These are phyloP conservation scores for Idaea biselata DNA, from an alignment of 2,888 invertebrate species.

Conservation along the genomic window DNA sequence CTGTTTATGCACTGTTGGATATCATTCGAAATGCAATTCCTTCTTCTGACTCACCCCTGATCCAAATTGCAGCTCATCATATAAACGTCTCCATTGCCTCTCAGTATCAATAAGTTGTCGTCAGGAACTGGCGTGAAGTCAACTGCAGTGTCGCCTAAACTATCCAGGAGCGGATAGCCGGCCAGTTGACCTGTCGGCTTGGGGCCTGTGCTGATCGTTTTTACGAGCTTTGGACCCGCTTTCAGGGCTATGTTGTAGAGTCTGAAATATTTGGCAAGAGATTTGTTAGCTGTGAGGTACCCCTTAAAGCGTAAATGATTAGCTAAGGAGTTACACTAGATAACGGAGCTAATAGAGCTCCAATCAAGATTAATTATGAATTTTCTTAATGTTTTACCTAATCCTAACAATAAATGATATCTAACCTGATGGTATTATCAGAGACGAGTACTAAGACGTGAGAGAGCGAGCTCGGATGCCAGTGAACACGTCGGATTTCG, in stretches of 20 bases:
- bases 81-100: slow-evolving; percentile 92
- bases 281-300: no score
- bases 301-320: no score
- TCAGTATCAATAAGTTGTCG: slow-evolving; percentile 84
- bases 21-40: background rate
- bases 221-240: slow-evolving; percentile 61
- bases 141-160: slow-evolving; percentile 91
- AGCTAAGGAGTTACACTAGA: no score
- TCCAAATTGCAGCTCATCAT: slow-evolving; percentile 67
- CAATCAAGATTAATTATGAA: no score
- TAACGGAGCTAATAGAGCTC: no score
- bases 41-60: background rate
- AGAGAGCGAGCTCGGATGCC: slow-evolving; percentile 93
- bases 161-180: slow-evolving; percentile 70
- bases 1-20: no score
- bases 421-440: slow-evolving; percentile 91
- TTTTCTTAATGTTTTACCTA: no score
- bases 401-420: slow-evolving; percentile 4
- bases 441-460: slow-evolving; percentile 91
- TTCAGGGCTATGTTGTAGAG: slow-evolving; percentile 72
- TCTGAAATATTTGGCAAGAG: slow-evolving; percentile 43
- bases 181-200: slow-evolving; percentile 67
- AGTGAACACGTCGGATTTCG: slow-evolving; percentile 87
- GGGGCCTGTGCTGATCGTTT: slow-evolving; percentile 59
- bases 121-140: slow-evolving; percentile 85